These are phyloP conservation scores for Mormyrops boulengeri DNA, from an alignment of 2,797 vertebrate species.

Conservation along the genomic window DNA sequence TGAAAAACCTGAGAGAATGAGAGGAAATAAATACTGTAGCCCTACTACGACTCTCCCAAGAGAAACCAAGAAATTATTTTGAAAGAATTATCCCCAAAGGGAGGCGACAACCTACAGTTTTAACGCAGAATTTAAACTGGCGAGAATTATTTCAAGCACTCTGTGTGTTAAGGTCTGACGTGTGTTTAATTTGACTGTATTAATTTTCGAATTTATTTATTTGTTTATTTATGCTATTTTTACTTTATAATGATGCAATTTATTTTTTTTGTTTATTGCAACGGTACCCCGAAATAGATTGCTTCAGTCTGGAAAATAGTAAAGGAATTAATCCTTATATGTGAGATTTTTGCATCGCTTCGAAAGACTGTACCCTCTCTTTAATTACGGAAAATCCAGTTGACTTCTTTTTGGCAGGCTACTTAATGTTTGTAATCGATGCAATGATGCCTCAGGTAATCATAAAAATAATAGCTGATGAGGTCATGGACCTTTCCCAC, in stretches of 20 bases:
- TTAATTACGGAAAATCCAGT: slow-evolving; percentile 22
- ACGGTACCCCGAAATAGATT: background rate
- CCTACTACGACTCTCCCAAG: background rate
- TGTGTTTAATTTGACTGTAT: background rate
- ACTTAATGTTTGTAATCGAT: slow-evolving; percentile 66
- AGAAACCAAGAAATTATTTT: background rate
- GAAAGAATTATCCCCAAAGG: background rate
- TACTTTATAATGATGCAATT: background rate
- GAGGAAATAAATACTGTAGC: background rate
- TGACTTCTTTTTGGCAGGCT: slow-evolving; percentile 55
- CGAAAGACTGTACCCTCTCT: slow-evolving; percentile 23
- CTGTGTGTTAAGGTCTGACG: background rate
- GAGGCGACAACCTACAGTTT: background rate
- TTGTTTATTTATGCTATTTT: background rate
- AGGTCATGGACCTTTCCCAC: slow-evolving; percentile 60
- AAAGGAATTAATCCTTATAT: slow-evolving; percentile 12
- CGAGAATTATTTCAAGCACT: background rate
- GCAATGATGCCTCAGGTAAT: slow-evolving; percentile 63
- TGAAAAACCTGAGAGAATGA: background rate
- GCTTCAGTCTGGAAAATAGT: background rate
- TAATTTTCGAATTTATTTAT: background rate
- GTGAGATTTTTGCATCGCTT: background rate
- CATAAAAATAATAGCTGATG: slow-evolving; percentile 52
- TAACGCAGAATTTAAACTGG: background rate
- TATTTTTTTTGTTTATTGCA: background rate